Percentiles rank a stretch among this genome's conserved stretches.
Conservation (phyloP, 2,113 vertebrate species). For the Corythornis cristatus region DNA sequence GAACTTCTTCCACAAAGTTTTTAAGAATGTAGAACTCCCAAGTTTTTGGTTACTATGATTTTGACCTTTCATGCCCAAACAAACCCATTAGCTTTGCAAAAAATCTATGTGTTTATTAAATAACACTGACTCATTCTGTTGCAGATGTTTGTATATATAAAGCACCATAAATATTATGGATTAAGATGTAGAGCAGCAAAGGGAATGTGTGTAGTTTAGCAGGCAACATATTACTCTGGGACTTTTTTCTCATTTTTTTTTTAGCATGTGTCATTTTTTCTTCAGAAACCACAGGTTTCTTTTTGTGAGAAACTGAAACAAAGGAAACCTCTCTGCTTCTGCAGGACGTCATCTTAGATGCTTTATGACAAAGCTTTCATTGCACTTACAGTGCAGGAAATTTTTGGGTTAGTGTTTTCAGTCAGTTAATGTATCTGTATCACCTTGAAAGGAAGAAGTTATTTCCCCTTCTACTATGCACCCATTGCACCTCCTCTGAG, state of each 20-base stretch:
- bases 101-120: slow-evolving; percentile 45
- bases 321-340: slow-evolving; percentile 5
- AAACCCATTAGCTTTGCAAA: not conserved
- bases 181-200: not conserved
- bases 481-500: accelerated
- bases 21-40: not conserved
- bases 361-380: slow-evolving; percentile 28
- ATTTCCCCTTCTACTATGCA: not conserved
- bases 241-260: not conserved
- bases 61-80: not conserved
- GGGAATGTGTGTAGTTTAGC: not conserved
- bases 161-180: slow-evolving; percentile 34
- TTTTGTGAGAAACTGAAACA: slow-evolving; percentile 5
- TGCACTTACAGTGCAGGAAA: not conserved
- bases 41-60: not conserved
- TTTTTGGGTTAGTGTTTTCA: slow-evolving; percentile 17
- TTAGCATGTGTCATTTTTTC: not conserved
- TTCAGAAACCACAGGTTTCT: not conserved
- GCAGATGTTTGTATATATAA: slow-evolving; percentile 39
- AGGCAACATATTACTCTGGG: not conserved
- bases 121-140: slow-evolving; percentile 13
- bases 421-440: not conserved
- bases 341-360: not conserved
- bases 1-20: not conserved
- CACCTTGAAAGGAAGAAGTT: slow-evolving; percentile 25